Evolutionary conservation across 2,888 invertebrate genomes (phyloP).

Genomic region (Tiliacea citrago): DNA sequence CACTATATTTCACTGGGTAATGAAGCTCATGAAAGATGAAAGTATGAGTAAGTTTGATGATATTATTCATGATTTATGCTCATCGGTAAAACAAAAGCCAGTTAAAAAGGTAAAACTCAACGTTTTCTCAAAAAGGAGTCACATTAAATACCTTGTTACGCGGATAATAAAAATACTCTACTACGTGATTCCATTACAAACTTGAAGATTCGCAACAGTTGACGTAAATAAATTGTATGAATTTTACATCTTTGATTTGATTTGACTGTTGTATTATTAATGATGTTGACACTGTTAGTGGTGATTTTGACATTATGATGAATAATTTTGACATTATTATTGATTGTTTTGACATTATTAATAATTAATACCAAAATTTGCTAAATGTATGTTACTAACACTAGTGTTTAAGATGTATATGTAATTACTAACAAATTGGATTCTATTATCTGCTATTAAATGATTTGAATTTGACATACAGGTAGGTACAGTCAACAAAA

Average conservation of each 20-base stretch:
- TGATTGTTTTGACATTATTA: too few species aligned
- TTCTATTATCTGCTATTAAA: too few species aligned
- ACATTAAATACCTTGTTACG: constrained; percentile 16
- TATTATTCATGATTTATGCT: constrained; percentile 7
- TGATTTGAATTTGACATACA: too few species aligned
- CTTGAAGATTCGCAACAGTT: constrained; percentile 13
- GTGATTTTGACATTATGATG: too few species aligned
- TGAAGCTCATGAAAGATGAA: constrained; percentile 11
- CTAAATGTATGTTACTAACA: too few species aligned
- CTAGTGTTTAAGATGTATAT: too few species aligned
- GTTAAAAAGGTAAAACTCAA: neutral
- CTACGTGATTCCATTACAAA: constrained; percentile 40
- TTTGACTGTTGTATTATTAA: too few species aligned
- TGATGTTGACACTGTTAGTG: too few species aligned
- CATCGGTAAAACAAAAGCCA: neutral
- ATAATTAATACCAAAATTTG: too few species aligned
- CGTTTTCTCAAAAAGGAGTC: neutral
- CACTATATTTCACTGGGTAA: neutral
- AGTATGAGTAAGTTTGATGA: constrained; percentile 9
- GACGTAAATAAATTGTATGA: constrained; percentile 25
- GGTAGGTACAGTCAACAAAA: constrained; percentile 2
- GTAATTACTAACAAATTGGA: too few species aligned
- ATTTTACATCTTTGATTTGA: too few species aligned
- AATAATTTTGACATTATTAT: too few species aligned
- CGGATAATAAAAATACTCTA: constrained; percentile 16